Percentiles rank a stretch among this genome's conserved stretches.
Evolutionary conservation across 2,888 invertebrate genomes (phyloP).

Genomic region (Chamaedrilus cognettii): DNA sequence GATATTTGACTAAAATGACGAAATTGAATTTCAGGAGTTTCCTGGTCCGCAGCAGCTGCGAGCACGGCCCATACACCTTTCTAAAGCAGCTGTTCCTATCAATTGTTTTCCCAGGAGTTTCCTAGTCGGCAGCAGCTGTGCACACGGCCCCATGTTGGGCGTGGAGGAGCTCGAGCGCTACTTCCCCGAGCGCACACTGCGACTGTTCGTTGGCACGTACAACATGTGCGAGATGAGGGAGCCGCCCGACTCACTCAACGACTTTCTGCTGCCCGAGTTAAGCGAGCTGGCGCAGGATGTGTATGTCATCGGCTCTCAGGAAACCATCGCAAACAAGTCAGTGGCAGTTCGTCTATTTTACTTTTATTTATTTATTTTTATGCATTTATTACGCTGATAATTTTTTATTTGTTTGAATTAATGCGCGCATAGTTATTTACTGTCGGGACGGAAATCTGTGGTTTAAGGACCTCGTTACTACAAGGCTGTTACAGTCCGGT

Average conservation of each 20-base stretch:
- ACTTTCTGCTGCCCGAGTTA: conserved; percentile 83
- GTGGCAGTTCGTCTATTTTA: conserved; percentile 27
- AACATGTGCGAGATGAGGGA: conserved; percentile 89
- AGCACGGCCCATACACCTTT: too few relatives aligned
- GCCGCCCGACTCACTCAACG: conserved; percentile 71
- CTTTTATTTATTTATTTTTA: background rate
- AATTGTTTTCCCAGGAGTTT: conserved; percentile 41
- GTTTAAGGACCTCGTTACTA: too few relatives aligned
- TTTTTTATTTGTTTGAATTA: too few relatives aligned
- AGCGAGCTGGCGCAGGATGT: conserved; percentile 83
- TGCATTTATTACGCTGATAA: background rate
- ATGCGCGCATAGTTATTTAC: too few relatives aligned
- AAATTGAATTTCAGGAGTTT: too few relatives aligned
- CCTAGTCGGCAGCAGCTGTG: conserved; percentile 41
- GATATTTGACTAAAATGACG: too few relatives aligned
- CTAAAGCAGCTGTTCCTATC: too few relatives aligned
- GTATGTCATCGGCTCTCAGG: conserved; percentile 91
- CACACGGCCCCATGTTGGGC: conserved; percentile 71
- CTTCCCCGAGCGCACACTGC: conserved; percentile 60
- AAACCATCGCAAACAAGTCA: conserved; percentile 80
- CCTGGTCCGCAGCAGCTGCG: too few relatives aligned
- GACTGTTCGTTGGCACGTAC: conserved; percentile 69
- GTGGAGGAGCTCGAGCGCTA: conserved; percentile 82
- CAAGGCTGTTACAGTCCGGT: too few relatives aligned
- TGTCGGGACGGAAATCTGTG: too few relatives aligned